phyloP scores from a whole-genome alignment of 2,888 invertebrate genomes.

The Agonum fuliginosum region DNA sequence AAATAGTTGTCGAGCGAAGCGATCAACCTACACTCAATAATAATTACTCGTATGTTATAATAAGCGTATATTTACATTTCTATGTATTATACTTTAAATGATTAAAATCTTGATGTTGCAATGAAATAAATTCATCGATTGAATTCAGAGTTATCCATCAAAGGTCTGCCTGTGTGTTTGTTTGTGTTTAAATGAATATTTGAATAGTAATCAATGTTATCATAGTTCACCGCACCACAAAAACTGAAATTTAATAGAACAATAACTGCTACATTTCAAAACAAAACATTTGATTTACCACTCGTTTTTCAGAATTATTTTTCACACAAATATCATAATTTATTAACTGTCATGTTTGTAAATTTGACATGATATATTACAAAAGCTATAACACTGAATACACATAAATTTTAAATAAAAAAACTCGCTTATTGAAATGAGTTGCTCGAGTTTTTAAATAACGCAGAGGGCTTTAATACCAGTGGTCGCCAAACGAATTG shows the following conservation, averaged over 20 bases:
- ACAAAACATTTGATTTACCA: conserved; percentile 41
- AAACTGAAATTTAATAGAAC: conserved; percentile 27
- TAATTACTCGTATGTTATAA: too few species aligned
- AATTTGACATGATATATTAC: conserved; percentile 51
- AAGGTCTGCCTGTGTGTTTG: too few species aligned
- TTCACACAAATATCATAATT: conserved; percentile 34
- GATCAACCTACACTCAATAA: too few species aligned
- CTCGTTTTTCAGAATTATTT: conserved; percentile 36
- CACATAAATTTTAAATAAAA: conserved; percentile 46
- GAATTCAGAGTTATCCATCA: too few species aligned
- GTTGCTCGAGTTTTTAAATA: not conserved
- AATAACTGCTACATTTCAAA: conserved; percentile 9
- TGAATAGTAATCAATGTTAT: conserved; percentile 36
- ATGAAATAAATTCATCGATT: not conserved
- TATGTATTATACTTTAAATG: not conserved
- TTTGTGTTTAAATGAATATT: conserved; percentile 21
- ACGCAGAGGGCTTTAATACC: too few species aligned
- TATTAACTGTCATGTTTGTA: conserved; percentile 29
- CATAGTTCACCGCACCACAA: conserved; percentile 11
- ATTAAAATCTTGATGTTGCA: not conserved
- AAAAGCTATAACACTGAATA: conserved; percentile 28
- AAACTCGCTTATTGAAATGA: conserved; percentile 49
- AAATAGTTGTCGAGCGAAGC: too few species aligned
- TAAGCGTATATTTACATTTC: too few species aligned
- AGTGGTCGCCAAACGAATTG: too few species aligned